Evolutionary conservation across 2,113 vertebrate genomes (phyloP), one percentile per base, ranked within the genome.

Genomic region (Cheilinus undulatus): DNA sequence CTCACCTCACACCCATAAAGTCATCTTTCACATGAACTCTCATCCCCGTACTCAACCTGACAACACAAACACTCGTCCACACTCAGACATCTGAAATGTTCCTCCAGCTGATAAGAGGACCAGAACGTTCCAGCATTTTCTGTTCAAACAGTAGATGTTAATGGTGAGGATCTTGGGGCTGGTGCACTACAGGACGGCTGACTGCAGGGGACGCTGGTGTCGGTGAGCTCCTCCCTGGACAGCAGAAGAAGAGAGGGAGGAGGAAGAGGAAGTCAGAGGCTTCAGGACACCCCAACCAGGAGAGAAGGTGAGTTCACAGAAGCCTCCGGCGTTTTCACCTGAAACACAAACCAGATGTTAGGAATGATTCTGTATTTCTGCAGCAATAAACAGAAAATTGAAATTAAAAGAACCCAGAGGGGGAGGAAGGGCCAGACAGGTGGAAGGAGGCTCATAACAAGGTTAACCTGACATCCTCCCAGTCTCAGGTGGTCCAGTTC

Each of bases 321-420:
- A 42, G 80, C 83, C 24, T 90, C 88, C 63, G 84, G 92, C 6
- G 85, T 72, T 78, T 92, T 96, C 83, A 93, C 91, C 97, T 98
- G 75, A 28, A 75, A 23, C 6, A 69, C 46, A 85, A 0, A 67
- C 7, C 2, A 58, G 17, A 62, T 6, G 4, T 11, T 43, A 5
- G 71, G 60, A 32, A 19, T 11, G 4, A 5, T 45, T 32, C 9
- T 8, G 4, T 17, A 30, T 32, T 19, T 34, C 28, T 48, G 19
- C n/a, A n/a, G n/a, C n/a, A n/a, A n/a, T n/a, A n/a, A n/a, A n/a
- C n/a, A n/a, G n/a, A n/a, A n/a, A n/a, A n/a, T n/a, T n/a, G n/a
- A n/a, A n/a, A n/a, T n/a, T n/a, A n/a, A n/a, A n/a, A n/a, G n/a
- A n/a, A n/a, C n/a, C n/a, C n/a, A n/a, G n/a, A n/a, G n/a, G n/a